A percentile compares a stretch with the other conserved stretches of the same genome.
Conservation (phyloP, 2,888 invertebrate genomes). For the Drosophila subsilvestris region DNA sequence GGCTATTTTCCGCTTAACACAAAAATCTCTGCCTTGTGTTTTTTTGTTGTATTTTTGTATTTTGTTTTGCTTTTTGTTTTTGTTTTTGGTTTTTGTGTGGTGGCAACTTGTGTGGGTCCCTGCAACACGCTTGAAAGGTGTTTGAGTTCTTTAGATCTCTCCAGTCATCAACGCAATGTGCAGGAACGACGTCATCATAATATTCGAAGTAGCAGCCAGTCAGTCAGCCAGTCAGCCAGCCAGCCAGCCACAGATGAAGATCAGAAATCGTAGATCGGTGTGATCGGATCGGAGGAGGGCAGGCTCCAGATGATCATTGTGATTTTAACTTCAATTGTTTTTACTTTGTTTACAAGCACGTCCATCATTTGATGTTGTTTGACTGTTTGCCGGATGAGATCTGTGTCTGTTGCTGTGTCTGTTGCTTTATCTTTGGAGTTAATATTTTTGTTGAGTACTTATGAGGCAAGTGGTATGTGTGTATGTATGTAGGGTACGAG, state of each 20-base stretch:
- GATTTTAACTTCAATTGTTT: slow-evolving; percentile 72
- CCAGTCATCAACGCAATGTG: slow-evolving; percentile 71
- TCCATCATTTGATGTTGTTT: slow-evolving; percentile 65
- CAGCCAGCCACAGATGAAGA: slow-evolving; percentile 37
- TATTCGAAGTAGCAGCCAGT: slow-evolving; percentile 32
- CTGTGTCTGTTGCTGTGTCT: slow-evolving; percentile 22
- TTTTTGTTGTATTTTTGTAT: slow-evolving; percentile 30
- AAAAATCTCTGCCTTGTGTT: slow-evolving; percentile 57
- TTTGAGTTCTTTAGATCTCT: slow-evolving; percentile 78
- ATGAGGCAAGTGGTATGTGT: neutral
- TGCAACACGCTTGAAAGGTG: slow-evolving; percentile 72
- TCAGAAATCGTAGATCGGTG: slow-evolving; percentile 34
- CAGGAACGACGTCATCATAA: slow-evolving; percentile 67
- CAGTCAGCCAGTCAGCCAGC: slow-evolving; percentile 18
- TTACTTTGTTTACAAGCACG: slow-evolving; percentile 66
- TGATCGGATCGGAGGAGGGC: slow-evolving; percentile 43
- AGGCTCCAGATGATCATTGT: slow-evolving; percentile 47
- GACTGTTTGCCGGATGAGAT: slow-evolving; percentile 61
- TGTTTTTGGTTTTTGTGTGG: slow-evolving; percentile 50
- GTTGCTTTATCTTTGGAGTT: slow-evolving; percentile 34
- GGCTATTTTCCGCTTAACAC: slow-evolving; percentile 77
- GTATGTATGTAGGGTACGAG: neutral
- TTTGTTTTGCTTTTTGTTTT: slow-evolving; percentile 32
- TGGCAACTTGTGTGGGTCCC: slow-evolving; percentile 74
- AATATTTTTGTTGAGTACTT: slow-evolving; percentile 54